Evolutionary conservation across 2,888 invertebrate species (phyloP).

Genomic region (Microdon myrmicae): DNA sequence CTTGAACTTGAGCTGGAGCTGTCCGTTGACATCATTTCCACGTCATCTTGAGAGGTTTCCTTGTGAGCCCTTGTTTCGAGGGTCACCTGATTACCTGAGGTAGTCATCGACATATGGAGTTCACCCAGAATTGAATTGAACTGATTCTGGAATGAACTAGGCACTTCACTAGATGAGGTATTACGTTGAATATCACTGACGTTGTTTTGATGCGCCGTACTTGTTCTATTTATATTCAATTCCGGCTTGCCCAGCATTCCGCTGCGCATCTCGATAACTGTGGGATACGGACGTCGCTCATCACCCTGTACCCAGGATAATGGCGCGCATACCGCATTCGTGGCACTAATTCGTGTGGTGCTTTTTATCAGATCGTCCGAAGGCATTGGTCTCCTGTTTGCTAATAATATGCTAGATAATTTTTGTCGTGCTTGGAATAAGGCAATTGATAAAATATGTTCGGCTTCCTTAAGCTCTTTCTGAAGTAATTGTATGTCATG

Average conservation of each 20-base stretch:
- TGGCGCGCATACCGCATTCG: slow-evolving; percentile 96
- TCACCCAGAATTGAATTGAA: slow-evolving; percentile 84
- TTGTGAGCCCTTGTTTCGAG: slow-evolving; percentile 73
- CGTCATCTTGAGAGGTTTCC: slow-evolving; percentile 65
- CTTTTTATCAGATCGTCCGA: slow-evolving; percentile 97
- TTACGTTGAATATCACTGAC: slow-evolving; percentile 81
- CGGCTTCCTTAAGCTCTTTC: slow-evolving; percentile 93
- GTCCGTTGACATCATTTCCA: slow-evolving; percentile 92
- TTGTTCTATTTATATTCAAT: slow-evolving; percentile 81
- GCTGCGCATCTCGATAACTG: slow-evolving; percentile 94
- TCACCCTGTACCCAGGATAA: slow-evolving; percentile 96
- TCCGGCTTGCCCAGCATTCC: slow-evolving; percentile 88
- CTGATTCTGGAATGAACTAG: slow-evolving; percentile 79
- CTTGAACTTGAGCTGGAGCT: slow-evolving; percentile 95
- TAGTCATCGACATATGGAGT: slow-evolving; percentile 82
- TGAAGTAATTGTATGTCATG: slow-evolving; percentile 91
- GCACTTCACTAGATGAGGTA: slow-evolving; percentile 78
- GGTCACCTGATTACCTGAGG: slow-evolving; percentile 74
- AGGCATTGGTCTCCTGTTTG: slow-evolving; percentile 87
- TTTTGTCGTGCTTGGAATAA: slow-evolving; percentile 97
- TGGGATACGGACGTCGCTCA: slow-evolving; percentile 87
- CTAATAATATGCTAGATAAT: slow-evolving; percentile 86
- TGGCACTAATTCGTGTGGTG: slow-evolving; percentile 93
- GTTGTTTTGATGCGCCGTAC: slow-evolving; percentile 73
- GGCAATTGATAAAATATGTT: slow-evolving; percentile 92